A percentile compares a stretch with the other conserved stretches of the same genome.
Conservation (phyloP, 2,888 invertebrate genomes). For the Caenorhabditis doughertyi region DNA sequence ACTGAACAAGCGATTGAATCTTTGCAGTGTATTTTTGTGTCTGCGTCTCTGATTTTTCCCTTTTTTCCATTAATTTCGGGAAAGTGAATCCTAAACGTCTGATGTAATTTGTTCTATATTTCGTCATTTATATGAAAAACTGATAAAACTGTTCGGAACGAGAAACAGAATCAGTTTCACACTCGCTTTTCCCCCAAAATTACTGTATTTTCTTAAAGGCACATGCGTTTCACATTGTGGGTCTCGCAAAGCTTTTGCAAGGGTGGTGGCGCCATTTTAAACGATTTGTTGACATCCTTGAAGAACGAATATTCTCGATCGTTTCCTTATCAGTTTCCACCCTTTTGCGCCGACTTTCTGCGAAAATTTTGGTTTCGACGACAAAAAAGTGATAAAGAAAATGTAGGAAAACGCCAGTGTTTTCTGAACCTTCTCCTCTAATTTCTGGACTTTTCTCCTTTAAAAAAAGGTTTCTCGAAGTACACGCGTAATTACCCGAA, state of each 20-base stretch:
- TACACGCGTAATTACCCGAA: slow-evolving; percentile 19
- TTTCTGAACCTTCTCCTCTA: slow-evolving; percentile 1
- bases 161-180: no score
- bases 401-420: background rate
- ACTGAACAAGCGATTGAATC: no score
- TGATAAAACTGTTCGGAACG: no score
- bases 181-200: no score
- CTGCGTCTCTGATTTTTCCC: background rate
- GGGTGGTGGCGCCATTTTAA: background rate
- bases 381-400: no score
- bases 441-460: background rate
- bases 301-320: background rate
- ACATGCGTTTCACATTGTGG: background rate
- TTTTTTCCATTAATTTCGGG: no score
- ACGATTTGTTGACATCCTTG: background rate
- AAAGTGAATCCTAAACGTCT: no score
- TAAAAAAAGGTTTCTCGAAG: background rate
- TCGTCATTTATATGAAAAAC: no score
- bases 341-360: background rate
- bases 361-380: background rate
- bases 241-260: background rate
- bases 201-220: background rate
- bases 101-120: no score
- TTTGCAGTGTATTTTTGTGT: background rate
- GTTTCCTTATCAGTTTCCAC: slow-evolving; percentile 15